Evolutionary conservation across 2,888 invertebrate species (phyloP).

Genomic region (Falcaria lacertinaria): DNA sequence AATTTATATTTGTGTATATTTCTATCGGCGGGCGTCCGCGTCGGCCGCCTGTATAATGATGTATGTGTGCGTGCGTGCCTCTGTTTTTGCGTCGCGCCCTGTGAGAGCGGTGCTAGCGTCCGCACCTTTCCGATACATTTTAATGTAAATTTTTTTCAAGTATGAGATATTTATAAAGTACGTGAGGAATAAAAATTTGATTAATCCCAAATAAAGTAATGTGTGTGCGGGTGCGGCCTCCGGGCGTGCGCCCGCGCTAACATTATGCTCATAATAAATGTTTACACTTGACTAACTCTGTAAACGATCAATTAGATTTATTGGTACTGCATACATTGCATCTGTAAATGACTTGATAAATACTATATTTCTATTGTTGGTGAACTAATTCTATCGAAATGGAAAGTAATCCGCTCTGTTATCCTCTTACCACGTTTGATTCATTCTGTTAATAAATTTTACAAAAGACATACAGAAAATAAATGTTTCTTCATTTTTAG

Average conservation of each 20-base stretch:
- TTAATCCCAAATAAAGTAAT: conserved; percentile 62
- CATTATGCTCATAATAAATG: conserved; percentile 65
- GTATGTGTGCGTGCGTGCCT: conserved; percentile 42
- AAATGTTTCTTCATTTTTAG: conserved; percentile 87
- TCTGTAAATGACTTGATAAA: conserved; percentile 76
- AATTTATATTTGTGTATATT: conserved; percentile 59
- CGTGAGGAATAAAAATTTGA: conserved; percentile 64
- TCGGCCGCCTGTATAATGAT: conserved; percentile 15
- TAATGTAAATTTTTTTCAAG: conserved; percentile 77
- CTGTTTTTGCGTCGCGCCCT: conserved; percentile 15
- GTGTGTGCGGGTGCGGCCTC: conserved; percentile 39
- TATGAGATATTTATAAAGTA: conserved; percentile 78
- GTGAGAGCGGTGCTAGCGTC: conserved; percentile 42
- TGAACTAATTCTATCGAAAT: conserved; percentile 70
- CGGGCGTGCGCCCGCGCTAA: conserved; percentile 29
- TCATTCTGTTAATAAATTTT: conserved; percentile 80
- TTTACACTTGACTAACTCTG: conserved; percentile 70
- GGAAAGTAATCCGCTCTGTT: conserved; percentile 74
- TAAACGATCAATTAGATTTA: conserved; percentile 77
- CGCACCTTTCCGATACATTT: conserved; percentile 68
- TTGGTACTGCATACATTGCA: conserved; percentile 73
- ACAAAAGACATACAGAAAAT: conserved; percentile 85
- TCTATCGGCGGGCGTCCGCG: conserved; percentile 16
- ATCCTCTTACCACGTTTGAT: conserved; percentile 71
- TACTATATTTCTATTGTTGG: conserved; percentile 77